Conservation (phyloP, 53 echinoderm and acorn worm genomes). For the Luidia sarsii region DNA sequence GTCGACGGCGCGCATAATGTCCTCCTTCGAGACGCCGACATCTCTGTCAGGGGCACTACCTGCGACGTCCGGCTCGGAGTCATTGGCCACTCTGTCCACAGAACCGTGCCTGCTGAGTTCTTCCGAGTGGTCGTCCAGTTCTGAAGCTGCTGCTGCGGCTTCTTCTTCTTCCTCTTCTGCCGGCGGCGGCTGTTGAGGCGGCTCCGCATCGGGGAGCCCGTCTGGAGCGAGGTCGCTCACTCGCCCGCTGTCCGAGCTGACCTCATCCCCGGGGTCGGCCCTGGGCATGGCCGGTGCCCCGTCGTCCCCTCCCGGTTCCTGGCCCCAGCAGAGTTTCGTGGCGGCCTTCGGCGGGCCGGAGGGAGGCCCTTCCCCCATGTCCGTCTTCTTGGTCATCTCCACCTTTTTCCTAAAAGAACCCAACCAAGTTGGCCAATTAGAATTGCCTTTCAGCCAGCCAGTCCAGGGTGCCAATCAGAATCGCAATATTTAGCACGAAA, state of each 20-base stretch:
- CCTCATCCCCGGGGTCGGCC: not conserved
- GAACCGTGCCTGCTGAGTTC: slow-evolving; percentile 36
- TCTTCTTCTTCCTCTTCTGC: not conserved
- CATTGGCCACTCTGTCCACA: no score
- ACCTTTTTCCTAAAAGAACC: slow-evolving; percentile 56
- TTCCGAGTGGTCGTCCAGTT: not conserved
- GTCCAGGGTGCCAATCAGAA: no score
- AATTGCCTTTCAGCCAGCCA: no score
- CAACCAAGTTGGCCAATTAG: no score
- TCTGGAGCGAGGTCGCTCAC: not conserved
- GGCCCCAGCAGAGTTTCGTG: slow-evolving; percentile 23
- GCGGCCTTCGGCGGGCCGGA: no score
- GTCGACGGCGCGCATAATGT: no score
- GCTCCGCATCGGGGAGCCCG: no score
- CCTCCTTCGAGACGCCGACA: not conserved
- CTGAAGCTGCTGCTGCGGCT: no score
- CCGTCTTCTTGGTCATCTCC: slow-evolving; percentile 53
- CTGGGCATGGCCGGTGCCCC: no score
- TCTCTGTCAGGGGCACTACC: not conserved
- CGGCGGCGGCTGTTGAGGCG: no score
- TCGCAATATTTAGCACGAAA: no score
- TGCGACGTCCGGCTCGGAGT: not conserved
- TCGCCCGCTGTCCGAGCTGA: not conserved
- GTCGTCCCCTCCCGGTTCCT: not conserved
- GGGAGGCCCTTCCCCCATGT: not conserved